Base-by-base conservation (phyloP, 2,888 invertebrate genomes). In the Piscicola geometra region DNA sequence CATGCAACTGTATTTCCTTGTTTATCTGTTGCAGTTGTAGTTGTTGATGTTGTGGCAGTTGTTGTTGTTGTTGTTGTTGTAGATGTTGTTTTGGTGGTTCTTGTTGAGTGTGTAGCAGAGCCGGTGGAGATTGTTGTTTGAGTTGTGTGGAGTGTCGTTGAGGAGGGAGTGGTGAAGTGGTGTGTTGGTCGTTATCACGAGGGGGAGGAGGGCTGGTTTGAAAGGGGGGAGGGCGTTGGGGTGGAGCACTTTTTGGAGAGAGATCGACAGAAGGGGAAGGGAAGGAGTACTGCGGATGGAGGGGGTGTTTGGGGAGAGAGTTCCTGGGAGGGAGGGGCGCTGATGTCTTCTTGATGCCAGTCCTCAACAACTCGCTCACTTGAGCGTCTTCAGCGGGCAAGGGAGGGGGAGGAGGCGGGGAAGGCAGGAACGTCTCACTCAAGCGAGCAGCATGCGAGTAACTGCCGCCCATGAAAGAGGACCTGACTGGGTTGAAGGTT, bases 321-420 rank as follows among this genome's bases (percentile, higher is more conserved):
- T 33, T 25, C 1, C n/a, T 32, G 3, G 73, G 73, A 12, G 73
- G 73, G 3, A 64, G 73, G 21, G 73, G 73, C 18, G 73, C 73
- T 1, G 35, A 64, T n/a, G 60, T 12, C 30, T 73, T 73, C 36
- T 73, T 73, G 25, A 33, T 30, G 15, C 36, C 33, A 18, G 64
- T 32, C 30, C 60, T 64, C 30, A 71, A 32, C 0, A 71, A 21
- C 0, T 28, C 30, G 18, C 21, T 52, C 1, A 50, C 25, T 30
- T 71, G 71, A 9, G 47, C 71, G 21, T 52, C 52, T 30, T n/a
- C 1, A n/a, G 56, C 21, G 15, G 28, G 35, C 1, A 36, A 33
- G 18, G 73, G 73, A 21, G 73, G 73, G 0, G 73, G 73, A n/a
- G 73, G 73, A 21, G 73, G 64, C 2, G 73, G 60, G 1, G 64